phyloP scores from a whole-genome alignment of 2,113 vertebrate genomes.

The Mugil cephalus region DNA sequence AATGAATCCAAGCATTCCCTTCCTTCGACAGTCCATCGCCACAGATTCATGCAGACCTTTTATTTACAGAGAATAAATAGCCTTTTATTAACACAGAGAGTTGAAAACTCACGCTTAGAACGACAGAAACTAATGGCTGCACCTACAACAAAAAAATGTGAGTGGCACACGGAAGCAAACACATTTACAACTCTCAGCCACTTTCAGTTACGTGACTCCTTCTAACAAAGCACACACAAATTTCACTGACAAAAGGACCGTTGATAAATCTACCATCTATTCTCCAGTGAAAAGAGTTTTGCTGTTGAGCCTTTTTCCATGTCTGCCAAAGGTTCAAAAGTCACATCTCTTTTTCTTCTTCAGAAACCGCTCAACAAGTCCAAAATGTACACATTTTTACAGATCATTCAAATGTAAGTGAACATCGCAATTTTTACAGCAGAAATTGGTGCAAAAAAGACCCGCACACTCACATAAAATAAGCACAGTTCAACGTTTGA shows the following conservation, averaged over 20 bases:
- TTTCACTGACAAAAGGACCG: conserved; percentile 8
- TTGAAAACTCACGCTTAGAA: conserved; percentile 44
- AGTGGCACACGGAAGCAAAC: conserved; percentile 25
- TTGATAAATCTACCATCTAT: conserved; percentile 38
- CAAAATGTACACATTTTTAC: background rate
- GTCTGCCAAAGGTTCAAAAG: conserved; percentile 15
- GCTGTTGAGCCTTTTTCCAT: conserved; percentile 1
- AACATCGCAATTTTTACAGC: conserved; percentile 22
- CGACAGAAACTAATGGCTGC: conserved; percentile 33
- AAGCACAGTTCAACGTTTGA: conserved; percentile 24
- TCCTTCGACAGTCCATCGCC: background rate
- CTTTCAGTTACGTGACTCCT: conserved; percentile 3
- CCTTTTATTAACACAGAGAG: conserved; percentile 65
- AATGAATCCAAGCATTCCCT: background rate
- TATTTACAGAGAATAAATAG: conserved; percentile 65
- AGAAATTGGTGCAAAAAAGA: conserved; percentile 11
- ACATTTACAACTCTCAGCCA: conserved; percentile 19
- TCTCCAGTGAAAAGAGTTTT: conserved; percentile 21
- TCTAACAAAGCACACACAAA: conserved; percentile 37
- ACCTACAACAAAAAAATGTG: conserved; percentile 39
- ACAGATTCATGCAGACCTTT: conserved; percentile 31
- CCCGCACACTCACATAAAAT: background rate
- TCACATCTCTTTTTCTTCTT: conserved; percentile 14
- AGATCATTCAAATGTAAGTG: background rate
- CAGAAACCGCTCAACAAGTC: conserved; percentile 1